Base-by-base conservation (phyloP, 1,140 invertebrate genomes). In the Spodoptera frugiperda region DNA sequence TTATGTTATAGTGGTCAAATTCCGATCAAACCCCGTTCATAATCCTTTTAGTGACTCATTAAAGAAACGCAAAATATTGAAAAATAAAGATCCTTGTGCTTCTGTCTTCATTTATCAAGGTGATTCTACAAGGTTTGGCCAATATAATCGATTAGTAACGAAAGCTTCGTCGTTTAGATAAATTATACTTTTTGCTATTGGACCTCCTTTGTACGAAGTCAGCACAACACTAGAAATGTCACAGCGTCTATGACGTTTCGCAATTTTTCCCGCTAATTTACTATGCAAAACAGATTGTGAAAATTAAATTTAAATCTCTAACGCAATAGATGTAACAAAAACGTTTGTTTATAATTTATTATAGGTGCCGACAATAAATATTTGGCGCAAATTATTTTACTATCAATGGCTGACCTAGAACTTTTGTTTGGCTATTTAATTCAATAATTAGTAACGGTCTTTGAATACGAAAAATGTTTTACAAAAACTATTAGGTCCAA, bases 321-420 rank as follows among this genome's bases (percentile, higher is more conserved):
- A 65, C 21, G 61, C 61, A 65, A 67, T 48, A 30, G 6, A 44
- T 44, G 19, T 67, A 48, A 46, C 61, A 21, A 67, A 48, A 67
- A 39, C 33, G 33, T 39, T 39, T 25, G 9, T 19, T 67, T 25
- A 49, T 25, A 67, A 46, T 49, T 48, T 48, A 48, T 49, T 48
- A 67, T 49, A 67, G 17, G 19, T 49, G 33, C 14, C 49, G 5
- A 49, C 57, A 67, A 67, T 49, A 67, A 44, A 21, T 49, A 0
- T 49, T n/a, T 49, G 5, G 5, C 46, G 12, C 48, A 63, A 46
- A 19, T 67, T 25, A 30, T 48, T 67, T 25, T 48, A 44, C 63
- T 17, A 49, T 67, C 63, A 67, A 67, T 49, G 6, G 19, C n/a
- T 67, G 63, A 49, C 63, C 63, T 67, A 67, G 17, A 67, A 67